Conservation (phyloP, 2,113 vertebrate genomes). For the Lepus timidus region DNA sequence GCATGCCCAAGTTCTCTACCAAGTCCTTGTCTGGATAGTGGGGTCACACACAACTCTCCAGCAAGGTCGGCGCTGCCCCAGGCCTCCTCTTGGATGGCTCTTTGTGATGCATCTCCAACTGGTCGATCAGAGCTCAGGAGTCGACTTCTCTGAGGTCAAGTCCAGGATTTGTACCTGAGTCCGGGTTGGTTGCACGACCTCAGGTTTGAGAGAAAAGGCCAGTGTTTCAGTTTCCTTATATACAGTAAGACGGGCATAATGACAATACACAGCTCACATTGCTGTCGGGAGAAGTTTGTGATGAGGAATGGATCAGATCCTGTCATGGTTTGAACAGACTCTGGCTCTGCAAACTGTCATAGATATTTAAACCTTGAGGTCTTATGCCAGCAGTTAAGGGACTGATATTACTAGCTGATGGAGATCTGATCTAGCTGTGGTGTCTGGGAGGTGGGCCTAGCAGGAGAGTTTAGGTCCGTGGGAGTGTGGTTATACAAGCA, state of each 20-base stretch:
- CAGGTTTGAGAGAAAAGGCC: neutral
- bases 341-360: no score
- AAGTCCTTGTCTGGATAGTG: neutral
- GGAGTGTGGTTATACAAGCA: no score
- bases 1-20: neutral
- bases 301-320: neutral
- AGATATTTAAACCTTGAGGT: no score
- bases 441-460: no score
- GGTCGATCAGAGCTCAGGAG: neutral
- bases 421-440: no score
- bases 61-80: neutral
- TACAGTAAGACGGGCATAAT: neutral
- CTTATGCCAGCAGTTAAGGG: no score
- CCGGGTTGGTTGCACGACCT: no score
- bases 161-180: accelerated
- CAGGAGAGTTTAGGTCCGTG: no score
- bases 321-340: no score
- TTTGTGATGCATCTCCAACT: neutral
- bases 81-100: neutral
- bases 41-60: accelerated
- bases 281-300: neutral
- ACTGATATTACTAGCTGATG: no score
- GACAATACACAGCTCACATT: accelerated
- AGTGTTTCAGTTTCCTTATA: neutral
- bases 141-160: no score